A percentile compares a stretch with the other conserved stretches of the same genome.
phyloP scores from a whole-genome alignment of 2,113 vertebrate species.

The Nothocercus julius region DNA sequence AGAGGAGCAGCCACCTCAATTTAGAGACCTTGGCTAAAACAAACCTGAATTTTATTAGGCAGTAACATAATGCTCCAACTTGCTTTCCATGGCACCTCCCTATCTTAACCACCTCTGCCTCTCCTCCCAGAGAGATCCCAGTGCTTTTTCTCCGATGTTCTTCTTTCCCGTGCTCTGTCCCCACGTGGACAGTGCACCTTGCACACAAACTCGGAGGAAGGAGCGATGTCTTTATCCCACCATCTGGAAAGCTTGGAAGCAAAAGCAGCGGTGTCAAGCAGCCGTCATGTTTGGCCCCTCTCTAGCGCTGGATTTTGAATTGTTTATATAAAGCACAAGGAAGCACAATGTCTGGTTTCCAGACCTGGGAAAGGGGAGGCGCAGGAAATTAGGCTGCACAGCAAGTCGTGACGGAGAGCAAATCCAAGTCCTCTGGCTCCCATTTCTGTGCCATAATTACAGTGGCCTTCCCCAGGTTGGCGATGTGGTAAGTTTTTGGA shows the following conservation, averaged over 20 bases:
- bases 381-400: neutral
- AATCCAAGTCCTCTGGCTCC: conserved; percentile 27
- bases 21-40: conserved; percentile 1
- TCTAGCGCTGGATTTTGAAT: neutral
- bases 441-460: neutral
- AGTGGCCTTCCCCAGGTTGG: neutral
- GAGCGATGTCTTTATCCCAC: neutral
- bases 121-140: neutral
- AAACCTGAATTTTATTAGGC: conserved; percentile 6
- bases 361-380: conserved; percentile 23
- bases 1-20: conserved; percentile 3
- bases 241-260: conserved; percentile 20
- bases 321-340: conserved; percentile 18
- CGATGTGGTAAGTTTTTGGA: neutral
- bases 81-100: conserved; percentile 5
- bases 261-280: neutral
- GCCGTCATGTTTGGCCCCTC: neutral
- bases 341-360: conserved; percentile 19
- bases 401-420: neutral
- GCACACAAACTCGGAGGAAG: neutral
- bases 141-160: neutral
- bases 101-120: neutral
- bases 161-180: neutral
- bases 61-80: neutral
- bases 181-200: neutral